Base-by-base conservation (phyloP, 2,113 vertebrate species). In the Oryzias javanicus region DNA sequence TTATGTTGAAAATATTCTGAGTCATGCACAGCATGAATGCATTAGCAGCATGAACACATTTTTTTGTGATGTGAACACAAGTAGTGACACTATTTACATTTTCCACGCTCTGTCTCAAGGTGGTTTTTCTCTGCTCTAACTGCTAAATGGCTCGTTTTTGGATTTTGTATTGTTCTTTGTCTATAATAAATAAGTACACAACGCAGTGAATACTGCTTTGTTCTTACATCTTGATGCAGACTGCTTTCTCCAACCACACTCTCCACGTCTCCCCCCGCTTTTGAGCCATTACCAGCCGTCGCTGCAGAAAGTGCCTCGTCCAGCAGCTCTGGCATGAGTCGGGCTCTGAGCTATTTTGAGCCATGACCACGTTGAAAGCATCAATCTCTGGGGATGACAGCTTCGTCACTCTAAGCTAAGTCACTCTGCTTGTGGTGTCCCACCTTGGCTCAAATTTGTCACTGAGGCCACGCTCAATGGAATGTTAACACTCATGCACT, bases 151-250 rank as follows among this genome's bases (percentile, higher is more conserved):
- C 60, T 76, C 53, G 76, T 68, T 85, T 22, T 86, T 69, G 70
- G 73, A 79, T 73, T 82, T 85, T 84, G 79, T 73, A 76, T 77
- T 62, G 70, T 85, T 80, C 35, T 63, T 80, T 78, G 81, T 79
- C 66, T 66, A 56, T 27, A 87, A 80, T 87, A 87, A 90, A 89
- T 60, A 56, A 70, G 60, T 60, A 50, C 51, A 61, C 45, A 0
- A 27, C 0, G 2, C 50, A 52, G 42, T 60, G 22, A 19, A 40
- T 50, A 42, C 25, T 57, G 62, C 17, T 24, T 67, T 35, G 55
- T 64, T 76, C 4, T 42, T 62, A 6, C n/a, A 18, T 20, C 35
- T 56, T 13, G 13, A 14, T 45, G 12, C 18, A 41, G 4, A 17
- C 44, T 16, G 4, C 3, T 49, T 8, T 64, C 44, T 46, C 61